Evolutionary conservation across 2,888 invertebrate species (phyloP), one percentile per base, ranked within the genome.

Genomic region (Hydroisotoma schaefferi): DNA sequence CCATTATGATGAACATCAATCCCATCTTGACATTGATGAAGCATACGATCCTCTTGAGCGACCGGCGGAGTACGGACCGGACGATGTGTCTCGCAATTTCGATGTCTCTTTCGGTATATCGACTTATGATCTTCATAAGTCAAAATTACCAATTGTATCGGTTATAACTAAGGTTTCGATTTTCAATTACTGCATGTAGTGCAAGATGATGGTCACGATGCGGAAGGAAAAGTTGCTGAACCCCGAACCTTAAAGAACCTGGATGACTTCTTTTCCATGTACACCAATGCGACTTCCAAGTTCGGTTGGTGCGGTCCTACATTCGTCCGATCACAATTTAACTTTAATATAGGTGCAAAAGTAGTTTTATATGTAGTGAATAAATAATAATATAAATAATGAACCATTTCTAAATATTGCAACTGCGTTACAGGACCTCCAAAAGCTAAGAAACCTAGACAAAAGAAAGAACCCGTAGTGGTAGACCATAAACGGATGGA

Each of bases 241-340:
- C 22, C 52, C 1, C 56, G 49, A 1, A 57, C 25, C 15, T 25
- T 66, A 12, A 57, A 55, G 37, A 46, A 54, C 20, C 28, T 66
- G 25, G 47, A 52, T 20, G 28, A 53, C 0, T 66, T 63, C 22
- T 66, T 58, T 26, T 22, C 33, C 23, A 25, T 33, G 10, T 52
- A 28, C 29, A 15, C 10, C 8, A 28, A 26, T 12, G 20, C 28
- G 4, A 63, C 65, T 55, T 59, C 56, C 2, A 63, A 63, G 23
- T 67, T 58, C 43, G 69, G 69, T 18, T 69, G 69, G 67, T 62
- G 65, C 26, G 69, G 69, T 1, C 69, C 69, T 3, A 62, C 64
- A n/a, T 70, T 70, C 29, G 56, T 66, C 15, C 58, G 60, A 38
- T 56, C 49, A 1, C 60, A 60, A 25, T 46, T 44, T n/a, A 48